Conservation (phyloP, 1,140 invertebrate species). For the Cecropterus lyciades region DNA sequence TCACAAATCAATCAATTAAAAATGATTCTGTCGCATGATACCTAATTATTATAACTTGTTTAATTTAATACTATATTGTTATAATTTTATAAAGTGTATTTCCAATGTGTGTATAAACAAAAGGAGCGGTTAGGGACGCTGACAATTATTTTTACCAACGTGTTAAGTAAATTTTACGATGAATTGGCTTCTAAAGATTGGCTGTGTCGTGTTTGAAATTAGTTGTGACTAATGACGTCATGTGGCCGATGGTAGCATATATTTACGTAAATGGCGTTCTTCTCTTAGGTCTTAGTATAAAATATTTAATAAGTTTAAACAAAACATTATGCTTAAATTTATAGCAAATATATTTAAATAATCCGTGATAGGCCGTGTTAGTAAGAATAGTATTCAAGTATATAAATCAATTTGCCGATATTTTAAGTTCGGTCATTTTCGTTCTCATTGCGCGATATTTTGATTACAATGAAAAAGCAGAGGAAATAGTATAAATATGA, state of each 20-base stretch:
- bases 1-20: too few relatives aligned
- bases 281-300: too few relatives aligned
- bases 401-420: too few relatives aligned
- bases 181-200: conserved; percentile 24
- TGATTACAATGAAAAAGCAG: too few relatives aligned
- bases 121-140: conserved; percentile 26
- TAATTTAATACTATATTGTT: not conserved
- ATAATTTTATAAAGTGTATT: conserved; percentile 13
- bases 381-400: too few relatives aligned
- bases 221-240: conserved; percentile 12
- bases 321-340: not conserved
- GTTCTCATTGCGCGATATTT: too few relatives aligned
- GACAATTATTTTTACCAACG: conserved; percentile 21
- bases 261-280: not conserved
- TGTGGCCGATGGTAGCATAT: not conserved
- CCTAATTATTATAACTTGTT: not conserved
- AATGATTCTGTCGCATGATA: conserved; percentile 1
- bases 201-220: conserved; percentile 31
- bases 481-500: too few relatives aligned
- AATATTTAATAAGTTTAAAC: not conserved
- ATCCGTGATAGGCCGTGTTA: too few relatives aligned
- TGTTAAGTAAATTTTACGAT: not conserved
- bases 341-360: too few relatives aligned
- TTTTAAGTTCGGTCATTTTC: too few relatives aligned
- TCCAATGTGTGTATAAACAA: conserved; percentile 20